phyloP scores from a whole-genome alignment of 2,113 vertebrate species.

The Platichthys flesus region DNA sequence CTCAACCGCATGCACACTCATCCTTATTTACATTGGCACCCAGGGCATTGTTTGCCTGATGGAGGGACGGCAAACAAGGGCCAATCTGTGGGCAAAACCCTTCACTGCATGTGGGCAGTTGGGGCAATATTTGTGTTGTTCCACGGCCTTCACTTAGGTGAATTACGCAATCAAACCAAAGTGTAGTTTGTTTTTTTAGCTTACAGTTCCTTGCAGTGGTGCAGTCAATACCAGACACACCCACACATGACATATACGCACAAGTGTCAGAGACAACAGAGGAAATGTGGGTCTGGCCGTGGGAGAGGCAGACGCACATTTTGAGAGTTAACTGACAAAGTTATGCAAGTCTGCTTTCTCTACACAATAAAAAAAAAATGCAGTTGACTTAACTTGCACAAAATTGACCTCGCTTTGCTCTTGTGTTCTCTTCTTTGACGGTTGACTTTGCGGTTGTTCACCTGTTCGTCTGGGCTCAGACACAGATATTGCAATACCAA shows the following conservation, averaged over 20 bases:
- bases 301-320: constrained; percentile 28
- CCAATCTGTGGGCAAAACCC: constrained; percentile 27
- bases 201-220: neutral
- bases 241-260: neutral
- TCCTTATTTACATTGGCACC: constrained; percentile 31
- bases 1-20: constrained; percentile 15
- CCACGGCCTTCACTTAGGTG: constrained; percentile 2
- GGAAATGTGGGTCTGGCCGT: neutral
- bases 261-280: neutral
- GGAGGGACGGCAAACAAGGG: constrained; percentile 22
- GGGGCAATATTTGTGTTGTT: constrained; percentile 35
- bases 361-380: neutral
- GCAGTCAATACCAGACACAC: neutral
- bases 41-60: constrained; percentile 36
- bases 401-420: constrained; percentile 23
- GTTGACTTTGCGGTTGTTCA: constrained; percentile 23
- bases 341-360: constrained; percentile 22
- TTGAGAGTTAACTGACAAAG: constrained; percentile 33
- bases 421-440: constrained; percentile 17
- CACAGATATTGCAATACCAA: neutral
- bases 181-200: neutral
- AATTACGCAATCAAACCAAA: constrained; percentile 39
- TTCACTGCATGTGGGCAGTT: constrained; percentile 4
- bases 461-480: neutral
- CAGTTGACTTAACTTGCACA: constrained; percentile 51